Conservation (phyloP, 2,113 vertebrate genomes). For the Quiscalus mexicanus region DNA sequence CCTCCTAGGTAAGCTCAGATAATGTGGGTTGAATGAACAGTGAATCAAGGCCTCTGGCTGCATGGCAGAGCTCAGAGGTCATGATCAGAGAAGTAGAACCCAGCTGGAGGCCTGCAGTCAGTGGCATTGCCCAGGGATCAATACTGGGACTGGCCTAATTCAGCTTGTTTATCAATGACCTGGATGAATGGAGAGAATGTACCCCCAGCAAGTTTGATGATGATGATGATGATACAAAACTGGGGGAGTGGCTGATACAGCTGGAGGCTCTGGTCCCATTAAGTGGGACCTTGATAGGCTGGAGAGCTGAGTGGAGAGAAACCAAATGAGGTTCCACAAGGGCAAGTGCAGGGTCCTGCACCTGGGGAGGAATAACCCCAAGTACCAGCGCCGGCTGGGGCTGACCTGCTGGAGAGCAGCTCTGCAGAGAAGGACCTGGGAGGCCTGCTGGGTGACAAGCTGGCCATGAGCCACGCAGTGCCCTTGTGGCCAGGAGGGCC, state of each 20-base stretch:
- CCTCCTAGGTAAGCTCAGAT: not conserved
- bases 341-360: not conserved
- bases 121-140: not conserved
- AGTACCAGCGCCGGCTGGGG: accelerated
- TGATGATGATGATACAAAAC: not conserved
- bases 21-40: not conserved
- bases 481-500: not conserved
- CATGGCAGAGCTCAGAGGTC: not conserved
- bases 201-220: not conserved
- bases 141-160: accelerated
- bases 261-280: not conserved
- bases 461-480: not conserved
- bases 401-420: not conserved
- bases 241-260: not conserved
- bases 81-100: accelerated
- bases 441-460: not conserved
- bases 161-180: not conserved
- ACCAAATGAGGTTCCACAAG: not conserved
- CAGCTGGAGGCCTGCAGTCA: not conserved
- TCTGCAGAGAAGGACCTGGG: not conserved
- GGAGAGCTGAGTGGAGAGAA: not conserved
- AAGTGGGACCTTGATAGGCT: not conserved
- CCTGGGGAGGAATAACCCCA: not conserved
- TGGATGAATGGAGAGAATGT: not conserved
- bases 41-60: not conserved